phyloP scores from a whole-genome alignment of 2,113 vertebrate genomes.

The Eonycteris spelaea region DNA sequence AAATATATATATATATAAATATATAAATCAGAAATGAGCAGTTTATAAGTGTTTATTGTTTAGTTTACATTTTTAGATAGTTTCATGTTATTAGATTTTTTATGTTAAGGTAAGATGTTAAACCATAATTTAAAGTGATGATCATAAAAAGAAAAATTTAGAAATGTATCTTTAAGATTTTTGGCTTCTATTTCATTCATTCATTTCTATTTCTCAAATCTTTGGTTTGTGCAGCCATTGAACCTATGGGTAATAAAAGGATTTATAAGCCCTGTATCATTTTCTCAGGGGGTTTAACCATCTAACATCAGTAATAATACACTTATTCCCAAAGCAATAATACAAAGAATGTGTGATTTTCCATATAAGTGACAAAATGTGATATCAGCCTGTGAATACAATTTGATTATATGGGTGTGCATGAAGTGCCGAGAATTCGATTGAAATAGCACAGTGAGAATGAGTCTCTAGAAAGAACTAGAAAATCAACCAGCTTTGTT shows the following conservation, averaged over 20 bases:
- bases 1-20: neutral
- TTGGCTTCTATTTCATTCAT: neutral
- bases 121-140: neutral
- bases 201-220: conserved; percentile 11
- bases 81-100: neutral
- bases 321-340: conserved; percentile 31
- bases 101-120: neutral
- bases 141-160: neutral
- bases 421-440: neutral
- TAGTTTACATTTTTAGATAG: neutral
- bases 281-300: conserved; percentile 25
- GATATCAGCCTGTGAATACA: neutral
- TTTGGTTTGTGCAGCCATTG: neutral
- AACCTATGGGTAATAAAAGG: neutral
- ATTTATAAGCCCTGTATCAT: neutral
- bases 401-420: neutral
- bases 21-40: neutral
- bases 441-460: conserved; percentile 8
- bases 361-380: neutral
- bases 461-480: neutral
- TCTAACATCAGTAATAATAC: neutral
- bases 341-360: conserved; percentile 37
- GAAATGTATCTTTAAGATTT: neutral
- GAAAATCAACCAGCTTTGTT: conserved; percentile 14
- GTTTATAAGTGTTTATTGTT: neutral